These are phyloP conservation scores for Tachyglossus aculeatus DNA, from an alignment of 2,797 vertebrate species.

Conservation along the genomic window DNA sequence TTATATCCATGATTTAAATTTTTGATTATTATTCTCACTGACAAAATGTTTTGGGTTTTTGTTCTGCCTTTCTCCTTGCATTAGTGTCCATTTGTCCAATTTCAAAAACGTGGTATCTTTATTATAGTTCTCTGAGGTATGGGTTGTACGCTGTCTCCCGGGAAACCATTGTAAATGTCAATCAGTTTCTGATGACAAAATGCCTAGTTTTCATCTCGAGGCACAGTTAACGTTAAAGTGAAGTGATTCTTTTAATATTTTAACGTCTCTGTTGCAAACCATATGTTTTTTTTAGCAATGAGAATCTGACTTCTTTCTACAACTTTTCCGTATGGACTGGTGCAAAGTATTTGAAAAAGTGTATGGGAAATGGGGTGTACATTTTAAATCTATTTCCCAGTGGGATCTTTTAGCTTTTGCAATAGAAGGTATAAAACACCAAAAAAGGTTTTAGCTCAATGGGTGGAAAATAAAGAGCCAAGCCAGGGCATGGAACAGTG, in stretches of 20 bases:
- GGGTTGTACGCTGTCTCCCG: not conserved
- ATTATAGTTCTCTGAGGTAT: not conserved
- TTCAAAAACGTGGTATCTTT: not conserved
- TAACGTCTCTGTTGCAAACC: not conserved
- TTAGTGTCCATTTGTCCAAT: not conserved
- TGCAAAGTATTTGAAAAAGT: not conserved
- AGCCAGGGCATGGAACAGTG: constrained; percentile 46
- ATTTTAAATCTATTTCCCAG: not conserved
- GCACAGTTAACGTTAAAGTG: not conserved
- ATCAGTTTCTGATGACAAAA: not conserved
- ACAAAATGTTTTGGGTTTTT: not conserved
- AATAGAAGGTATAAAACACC: constrained; percentile 31
- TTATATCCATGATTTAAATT: too few relatives aligned
- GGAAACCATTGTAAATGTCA: not conserved
- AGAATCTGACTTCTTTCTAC: not conserved
- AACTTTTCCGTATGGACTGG: not conserved
- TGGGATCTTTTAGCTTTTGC: constrained; percentile 5
- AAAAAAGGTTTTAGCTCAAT: constrained; percentile 35
- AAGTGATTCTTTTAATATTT: too few relatives aligned
- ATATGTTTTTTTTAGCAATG: not conserved
- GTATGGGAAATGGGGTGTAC: not conserved
- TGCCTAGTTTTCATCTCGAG: fast-evolving
- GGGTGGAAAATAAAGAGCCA: constrained; percentile 42
- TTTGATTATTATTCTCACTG: not conserved
- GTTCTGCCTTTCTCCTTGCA: not conserved